Evolutionary conservation across 2,113 vertebrate genomes (phyloP).

Genomic region (Lynx canadensis): DNA sequence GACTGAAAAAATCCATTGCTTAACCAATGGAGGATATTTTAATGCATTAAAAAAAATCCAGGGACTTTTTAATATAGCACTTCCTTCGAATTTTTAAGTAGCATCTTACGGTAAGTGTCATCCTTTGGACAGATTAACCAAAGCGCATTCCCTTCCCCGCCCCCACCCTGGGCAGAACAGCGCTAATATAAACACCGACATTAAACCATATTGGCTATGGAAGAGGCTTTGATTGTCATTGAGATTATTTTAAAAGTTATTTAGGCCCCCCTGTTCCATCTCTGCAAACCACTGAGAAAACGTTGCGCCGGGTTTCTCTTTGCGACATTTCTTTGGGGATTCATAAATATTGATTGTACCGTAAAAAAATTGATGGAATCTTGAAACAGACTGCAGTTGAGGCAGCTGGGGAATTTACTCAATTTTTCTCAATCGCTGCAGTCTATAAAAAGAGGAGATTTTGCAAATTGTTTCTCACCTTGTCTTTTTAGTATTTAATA

Average conservation of each 20-base stretch:
- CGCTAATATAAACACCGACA: conserved; percentile 86
- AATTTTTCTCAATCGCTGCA: conserved; percentile 94
- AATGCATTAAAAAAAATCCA: conserved; percentile 83
- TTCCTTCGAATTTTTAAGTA: conserved; percentile 87
- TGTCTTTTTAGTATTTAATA: conserved; percentile 93
- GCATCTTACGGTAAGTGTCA: conserved; percentile 83
- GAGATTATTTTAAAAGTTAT: conserved; percentile 93
- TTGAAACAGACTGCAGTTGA: conserved; percentile 90
- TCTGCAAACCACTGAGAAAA: conserved; percentile 88
- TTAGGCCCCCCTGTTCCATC: conserved; percentile 88
- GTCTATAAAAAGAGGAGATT: conserved; percentile 94
- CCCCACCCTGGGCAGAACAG: conserved; percentile 67
- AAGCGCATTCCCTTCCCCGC: conserved; percentile 51
- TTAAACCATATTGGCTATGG: conserved; percentile 89
- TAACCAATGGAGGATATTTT: conserved; percentile 84
- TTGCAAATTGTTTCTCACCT: conserved; percentile 93
- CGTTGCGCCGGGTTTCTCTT: conserved; percentile 92
- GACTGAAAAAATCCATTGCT: conserved; percentile 87
- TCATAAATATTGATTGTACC: conserved; percentile 99
- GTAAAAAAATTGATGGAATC: conserved; percentile 97
- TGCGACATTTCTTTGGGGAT: conserved; percentile 96
- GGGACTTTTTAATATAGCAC: conserved; percentile 81
- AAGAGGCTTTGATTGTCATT: conserved; percentile 90
- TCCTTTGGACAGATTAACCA: conserved; percentile 85
- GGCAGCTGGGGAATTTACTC: conserved; percentile 93